Percentiles rank a stretch among this genome's conserved stretches.
These are phyloP conservation scores for Masnerella sp. DNA, from an alignment of 2,888 invertebrate species.

Conservation along the genomic window DNA sequence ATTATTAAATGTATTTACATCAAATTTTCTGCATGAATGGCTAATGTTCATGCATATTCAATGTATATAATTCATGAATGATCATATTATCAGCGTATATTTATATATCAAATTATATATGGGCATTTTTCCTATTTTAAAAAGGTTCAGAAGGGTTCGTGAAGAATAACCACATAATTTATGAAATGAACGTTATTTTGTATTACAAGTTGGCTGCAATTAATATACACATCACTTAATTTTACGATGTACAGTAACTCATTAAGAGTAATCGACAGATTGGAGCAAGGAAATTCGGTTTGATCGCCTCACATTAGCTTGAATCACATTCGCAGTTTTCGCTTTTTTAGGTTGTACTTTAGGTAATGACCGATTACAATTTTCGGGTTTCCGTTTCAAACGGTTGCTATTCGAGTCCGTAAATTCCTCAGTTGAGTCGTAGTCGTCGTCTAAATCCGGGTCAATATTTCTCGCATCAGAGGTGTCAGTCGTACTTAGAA, in stretches of 20 bases:
- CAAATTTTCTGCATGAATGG: no score
- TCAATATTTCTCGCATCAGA: conserved; percentile 9
- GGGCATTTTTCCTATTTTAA: no score
- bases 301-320: conserved; percentile 17
- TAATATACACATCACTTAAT: conserved; percentile 4
- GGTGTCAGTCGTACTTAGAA: background rate
- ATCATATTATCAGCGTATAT: no score
- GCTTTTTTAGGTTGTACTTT: conserved; percentile 10
- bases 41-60: no score
- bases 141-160: no score
- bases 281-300: conserved; percentile 17
- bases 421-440: conserved; percentile 5
- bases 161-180: no score
- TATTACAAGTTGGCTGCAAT: conserved; percentile 3
- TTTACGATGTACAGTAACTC: conserved; percentile 3
- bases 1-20: no score
- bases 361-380: conserved; percentile 1
- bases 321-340: conserved; percentile 4
- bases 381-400: conserved; percentile 3
- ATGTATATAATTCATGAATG: no score
- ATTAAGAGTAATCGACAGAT: conserved; percentile 6
- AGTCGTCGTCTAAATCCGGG: conserved; percentile 26
- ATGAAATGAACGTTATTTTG: no score
- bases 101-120: no score
- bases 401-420: conserved; percentile 6